Percentiles rank a stretch among this genome's conserved stretches.
Conservation (phyloP, 1,140 invertebrate species). For the Batillaria attramentaria region DNA sequence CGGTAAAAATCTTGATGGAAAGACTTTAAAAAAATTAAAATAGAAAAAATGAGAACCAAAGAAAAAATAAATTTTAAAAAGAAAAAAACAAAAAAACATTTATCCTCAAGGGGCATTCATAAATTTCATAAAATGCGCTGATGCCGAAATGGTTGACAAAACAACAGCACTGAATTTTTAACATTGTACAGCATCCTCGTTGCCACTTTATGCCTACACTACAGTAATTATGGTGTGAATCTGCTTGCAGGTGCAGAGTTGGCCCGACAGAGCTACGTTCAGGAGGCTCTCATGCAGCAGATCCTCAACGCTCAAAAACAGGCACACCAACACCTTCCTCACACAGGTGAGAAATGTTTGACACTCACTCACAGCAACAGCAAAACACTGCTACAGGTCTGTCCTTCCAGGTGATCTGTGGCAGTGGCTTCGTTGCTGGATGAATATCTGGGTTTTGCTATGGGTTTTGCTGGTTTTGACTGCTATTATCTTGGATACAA, state of each 20-base stretch:
- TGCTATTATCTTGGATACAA: no score
- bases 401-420: no score
- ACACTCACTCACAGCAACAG: no score
- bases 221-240: no score
- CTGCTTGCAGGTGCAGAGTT: neutral
- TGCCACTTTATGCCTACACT: no score
- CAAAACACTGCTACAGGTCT: no score
- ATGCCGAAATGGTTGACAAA: neutral
- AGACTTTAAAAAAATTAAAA: neutral
- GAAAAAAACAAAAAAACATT: neutral
- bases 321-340: neutral
- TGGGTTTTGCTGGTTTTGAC: no score
- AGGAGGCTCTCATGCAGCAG: constrained; percentile 28
- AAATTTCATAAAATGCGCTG: neutral
- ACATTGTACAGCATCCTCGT: neutral
- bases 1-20: no score
- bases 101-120: neutral
- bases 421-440: no score
- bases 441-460: no score
- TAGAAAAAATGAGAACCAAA: neutral
- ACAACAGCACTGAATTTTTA: neutral
- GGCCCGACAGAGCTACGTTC: neutral
- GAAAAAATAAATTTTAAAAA: no score
- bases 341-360: constrained; percentile 24
- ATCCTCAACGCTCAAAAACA: constrained; percentile 24